Conservation (phyloP, 2,113 vertebrate genomes). For the Cryptomyrus ogoouensis region DNA sequence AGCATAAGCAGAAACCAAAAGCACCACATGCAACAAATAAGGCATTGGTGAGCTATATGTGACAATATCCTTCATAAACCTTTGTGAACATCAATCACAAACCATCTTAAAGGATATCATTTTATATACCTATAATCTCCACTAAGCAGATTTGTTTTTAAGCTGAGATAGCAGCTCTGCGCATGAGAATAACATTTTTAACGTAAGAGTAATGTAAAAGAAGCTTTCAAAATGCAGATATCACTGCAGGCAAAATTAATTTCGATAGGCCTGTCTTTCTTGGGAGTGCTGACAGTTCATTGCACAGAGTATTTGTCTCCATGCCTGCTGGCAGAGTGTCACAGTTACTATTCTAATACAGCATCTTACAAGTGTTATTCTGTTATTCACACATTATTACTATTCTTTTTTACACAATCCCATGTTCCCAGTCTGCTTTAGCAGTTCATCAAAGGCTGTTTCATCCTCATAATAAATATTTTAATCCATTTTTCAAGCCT, state of each 20-base stretch:
- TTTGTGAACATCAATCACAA: background rate
- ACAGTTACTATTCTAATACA: background rate
- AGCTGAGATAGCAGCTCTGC: background rate
- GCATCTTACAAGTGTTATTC: background rate
- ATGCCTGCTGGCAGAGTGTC: background rate
- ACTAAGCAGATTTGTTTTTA: background rate
- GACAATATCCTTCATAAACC: background rate
- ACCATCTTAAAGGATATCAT: background rate
- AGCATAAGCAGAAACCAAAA: background rate
- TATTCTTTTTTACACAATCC: background rate
- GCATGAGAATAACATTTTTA: background rate
- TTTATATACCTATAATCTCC: background rate
- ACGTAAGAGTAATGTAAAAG: background rate
- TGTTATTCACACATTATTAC: background rate
- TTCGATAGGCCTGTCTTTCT: background rate
- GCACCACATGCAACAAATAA: background rate
- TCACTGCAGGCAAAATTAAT: background rate
- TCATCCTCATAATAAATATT: slow-evolving; percentile 5
- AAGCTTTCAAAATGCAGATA: background rate
- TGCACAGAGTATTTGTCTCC: background rate
- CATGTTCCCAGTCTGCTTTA: background rate
- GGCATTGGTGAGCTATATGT: background rate
- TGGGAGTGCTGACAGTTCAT: slow-evolving; percentile 10
- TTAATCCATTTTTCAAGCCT: background rate
- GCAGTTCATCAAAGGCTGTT: background rate